phyloP scores from a whole-genome alignment of 2,888 invertebrate genomes.

The Caenorhabditis plicata region DNA sequence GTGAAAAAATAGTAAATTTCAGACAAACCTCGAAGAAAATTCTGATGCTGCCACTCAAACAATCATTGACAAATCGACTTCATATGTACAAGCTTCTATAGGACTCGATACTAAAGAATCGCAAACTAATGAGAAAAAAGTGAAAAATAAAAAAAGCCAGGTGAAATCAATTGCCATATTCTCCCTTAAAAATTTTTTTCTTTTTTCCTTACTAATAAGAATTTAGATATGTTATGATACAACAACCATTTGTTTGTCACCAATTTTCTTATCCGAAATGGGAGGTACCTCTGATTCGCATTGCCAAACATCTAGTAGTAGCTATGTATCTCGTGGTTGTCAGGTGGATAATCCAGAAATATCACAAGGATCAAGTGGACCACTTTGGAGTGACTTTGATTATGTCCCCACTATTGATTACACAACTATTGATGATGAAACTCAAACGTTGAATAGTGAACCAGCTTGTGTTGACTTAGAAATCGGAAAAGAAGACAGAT shows the following conservation, averaged over 20 bases:
- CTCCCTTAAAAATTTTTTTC: too few species aligned
- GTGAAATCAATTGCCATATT: too few species aligned
- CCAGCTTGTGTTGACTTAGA: too few species aligned
- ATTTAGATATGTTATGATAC: too few species aligned
- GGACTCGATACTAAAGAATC: constrained; percentile 26
- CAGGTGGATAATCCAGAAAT: constrained; percentile 10
- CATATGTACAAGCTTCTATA: constrained; percentile 24
- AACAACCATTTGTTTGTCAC: constrained; percentile 20
- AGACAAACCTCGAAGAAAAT: too few species aligned
- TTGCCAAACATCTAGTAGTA: too few species aligned
- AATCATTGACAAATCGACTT: too few species aligned
- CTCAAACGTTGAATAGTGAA: constrained; percentile 3
- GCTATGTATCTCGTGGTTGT: too few species aligned
- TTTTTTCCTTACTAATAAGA: too few species aligned
- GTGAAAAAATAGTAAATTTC: too few species aligned
- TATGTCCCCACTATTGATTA: constrained; percentile 12
- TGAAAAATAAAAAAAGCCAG: constrained; percentile 39
- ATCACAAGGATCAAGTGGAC: constrained; percentile 13
- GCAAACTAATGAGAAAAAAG: constrained; percentile 32
- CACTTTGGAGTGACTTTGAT: constrained; percentile 37
- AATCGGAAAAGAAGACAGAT: background rate
- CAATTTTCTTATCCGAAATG: constrained; percentile 15
- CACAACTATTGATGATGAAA: constrained; percentile 17
- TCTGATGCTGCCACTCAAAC: too few species aligned
- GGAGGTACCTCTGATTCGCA: constrained; percentile 14